A percentile compares a stretch with the other conserved stretches of the same genome.
Conservation (phyloP, 1,140 invertebrate species). For the Leptonema lineaticorne region DNA sequence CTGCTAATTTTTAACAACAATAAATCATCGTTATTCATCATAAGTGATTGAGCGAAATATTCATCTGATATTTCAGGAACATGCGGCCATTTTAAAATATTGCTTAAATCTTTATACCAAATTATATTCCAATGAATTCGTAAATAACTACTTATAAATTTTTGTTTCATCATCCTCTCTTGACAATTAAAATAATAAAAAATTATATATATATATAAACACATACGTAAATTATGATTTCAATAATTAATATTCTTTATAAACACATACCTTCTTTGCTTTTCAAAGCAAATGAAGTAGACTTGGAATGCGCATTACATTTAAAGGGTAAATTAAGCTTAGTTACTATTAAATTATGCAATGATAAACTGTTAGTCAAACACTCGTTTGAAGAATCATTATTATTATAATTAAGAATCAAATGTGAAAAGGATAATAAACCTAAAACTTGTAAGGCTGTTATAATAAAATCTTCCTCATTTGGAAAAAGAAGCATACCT, state of each 20-base stretch:
- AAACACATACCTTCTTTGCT: conserved; percentile 45
- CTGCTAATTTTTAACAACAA: conserved; percentile 51
- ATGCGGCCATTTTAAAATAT: conserved; percentile 44
- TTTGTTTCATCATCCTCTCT: conserved; percentile 46
- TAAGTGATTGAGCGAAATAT: conserved; percentile 45
- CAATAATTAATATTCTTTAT: not conserved
- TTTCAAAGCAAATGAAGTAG: conserved; percentile 47
- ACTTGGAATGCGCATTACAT: conserved; percentile 54
- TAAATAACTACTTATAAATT: conserved; percentile 48
- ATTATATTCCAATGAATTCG: conserved; percentile 58
- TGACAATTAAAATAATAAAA: not conserved
- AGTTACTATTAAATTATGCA: conserved; percentile 53
- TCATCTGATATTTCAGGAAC: conserved; percentile 39
- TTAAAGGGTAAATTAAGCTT: conserved; percentile 54
- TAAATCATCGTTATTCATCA: conserved; percentile 54
- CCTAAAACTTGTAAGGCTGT: conserved; percentile 31
- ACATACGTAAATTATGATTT: not conserved
- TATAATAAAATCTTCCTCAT: conserved; percentile 46
- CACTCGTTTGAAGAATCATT: not conserved
- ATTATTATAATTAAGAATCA: conserved; percentile 22
- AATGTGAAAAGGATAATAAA: conserved; percentile 33
- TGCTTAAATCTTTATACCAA: conserved; percentile 51
- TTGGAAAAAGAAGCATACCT: conserved; percentile 59
- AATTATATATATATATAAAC: conserved; percentile 16
- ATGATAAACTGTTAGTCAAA: conserved; percentile 48